Evolutionary conservation across 2,797 vertebrate genomes (phyloP), one percentile per base, ranked within the genome.

Genomic region (Rhabdophis nuchalis): DNA sequence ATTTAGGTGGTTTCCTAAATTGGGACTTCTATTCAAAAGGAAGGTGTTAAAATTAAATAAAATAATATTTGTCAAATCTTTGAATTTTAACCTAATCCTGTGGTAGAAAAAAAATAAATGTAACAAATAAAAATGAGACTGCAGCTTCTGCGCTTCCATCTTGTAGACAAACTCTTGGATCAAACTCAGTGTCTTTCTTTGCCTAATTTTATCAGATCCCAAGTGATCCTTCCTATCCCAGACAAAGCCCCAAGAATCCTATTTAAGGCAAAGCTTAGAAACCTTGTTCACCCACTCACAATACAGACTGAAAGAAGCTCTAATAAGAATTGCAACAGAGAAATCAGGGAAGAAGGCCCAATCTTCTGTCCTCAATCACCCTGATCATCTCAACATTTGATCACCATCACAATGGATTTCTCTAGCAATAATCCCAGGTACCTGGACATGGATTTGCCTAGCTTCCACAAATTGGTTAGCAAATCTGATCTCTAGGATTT

Each of bases 31-130:
- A 23, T 90, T 36, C 36, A 87, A 6, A 1, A 1, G 61, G 86
- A 92, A 27, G 6, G 46, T 11, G 16, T 57, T 4, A 68, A 87
- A 56, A 2, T 18, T n/a, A 0, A 6, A 6, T 53, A 0, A 0
- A 29, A 56, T 0, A 5, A 32, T 4, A 85, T 13, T 56, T 11
- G 88, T 8, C 14, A 29, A 18, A 14, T 41, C 9, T 92, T 85
- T 85, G 9, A 53, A 53, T 46, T 25, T 11, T 27, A 46, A 82
- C 36, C 72, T 46, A 25, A 46, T 4, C 20, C 20, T 82, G 10
- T 25, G 10, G 20, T 82, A 82, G 72, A 5, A 25, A 46, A 82
- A 36, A 68, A 14, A 32, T 36, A 36, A 25, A 1, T 46, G 20
- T 82, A 25, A 46, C 20, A 46, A 82, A 82, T 46, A 82, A 46